A percentile compares a stretch with the other conserved stretches of the same genome.
These are phyloP conservation scores for Halcyon malimbica DNA, from an alignment of 2,113 vertebrate species.

Conservation along the genomic window DNA sequence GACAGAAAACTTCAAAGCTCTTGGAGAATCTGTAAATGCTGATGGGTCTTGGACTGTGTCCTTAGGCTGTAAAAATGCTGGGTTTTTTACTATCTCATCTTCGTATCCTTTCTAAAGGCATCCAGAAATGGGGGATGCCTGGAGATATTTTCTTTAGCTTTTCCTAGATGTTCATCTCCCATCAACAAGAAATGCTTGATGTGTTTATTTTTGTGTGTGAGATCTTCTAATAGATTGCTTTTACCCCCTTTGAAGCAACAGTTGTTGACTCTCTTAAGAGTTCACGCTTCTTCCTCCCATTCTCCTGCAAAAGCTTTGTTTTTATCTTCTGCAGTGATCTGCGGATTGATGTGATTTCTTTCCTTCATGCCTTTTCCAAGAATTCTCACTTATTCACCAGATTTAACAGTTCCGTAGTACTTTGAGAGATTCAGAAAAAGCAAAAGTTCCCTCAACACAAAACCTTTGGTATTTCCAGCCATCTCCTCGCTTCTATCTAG, in stretches of 20 bases:
- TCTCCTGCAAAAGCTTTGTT: background rate
- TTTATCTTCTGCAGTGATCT: background rate
- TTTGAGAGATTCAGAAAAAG: constrained; percentile 7
- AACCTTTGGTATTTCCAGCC: constrained; percentile 32
- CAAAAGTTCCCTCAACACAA: background rate
- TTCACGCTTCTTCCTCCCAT: background rate
- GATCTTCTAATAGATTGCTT: constrained; percentile 4
- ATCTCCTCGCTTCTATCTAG: background rate
- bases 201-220: constrained; percentile 1
- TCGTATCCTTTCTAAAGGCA: background rate
- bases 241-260: background rate
- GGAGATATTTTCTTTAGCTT: background rate
- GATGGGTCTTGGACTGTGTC: background rate
- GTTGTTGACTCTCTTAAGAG: background rate
- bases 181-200: background rate
- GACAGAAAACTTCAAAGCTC: background rate
- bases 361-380: background rate
- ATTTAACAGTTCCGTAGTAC: background rate
- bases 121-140: background rate
- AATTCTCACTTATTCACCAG: background rate
- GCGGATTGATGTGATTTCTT: background rate
- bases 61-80: background rate
- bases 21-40: background rate
- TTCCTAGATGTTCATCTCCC: background rate
- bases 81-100: background rate